Evolutionary conservation across 2,888 invertebrate genomes (phyloP), one percentile per base, ranked within the genome.

Genomic region (Scaeva pyrastri): DNA sequence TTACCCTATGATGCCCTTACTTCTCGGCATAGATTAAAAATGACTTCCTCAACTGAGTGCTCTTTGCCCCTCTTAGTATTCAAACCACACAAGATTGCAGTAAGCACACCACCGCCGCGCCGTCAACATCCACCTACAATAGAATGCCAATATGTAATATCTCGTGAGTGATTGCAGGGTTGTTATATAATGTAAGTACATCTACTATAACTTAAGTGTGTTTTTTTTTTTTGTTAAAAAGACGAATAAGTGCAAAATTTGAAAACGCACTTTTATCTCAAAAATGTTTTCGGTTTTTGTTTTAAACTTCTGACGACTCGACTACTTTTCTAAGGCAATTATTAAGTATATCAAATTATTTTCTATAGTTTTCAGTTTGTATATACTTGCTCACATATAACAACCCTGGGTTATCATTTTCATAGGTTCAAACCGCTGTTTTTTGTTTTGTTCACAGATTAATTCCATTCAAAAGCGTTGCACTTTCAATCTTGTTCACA

Each of bases 1-100:
- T 58, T 72, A 66, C 78, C 72, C 66, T 79, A 19, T 73, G 48
- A 19, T 73, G 48, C 72, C 72, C 72, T 66, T 45, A 36, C 55
- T 26, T 55, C 16, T 12, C 23, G 14, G 8, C 31, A 31, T 31
- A 19, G 12, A 48, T 12, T 12, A 48, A 48, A 66, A 48, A 16
- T 48, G 1, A 48, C 31, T 66, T 66, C 66, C 66, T 66, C 66
- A 48, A 66, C 31, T 36, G 19, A 31, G 31, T 45, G 19, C 19
- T 12, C 31, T 31, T 4, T 45, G 16, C 23, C 11, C 19, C 16
- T 26, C 64, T 64, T 26, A 12, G 26, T 45, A 45, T 45, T 19
- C 66, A 66, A 48, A 31, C 19, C 48, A 62, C 23, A 10, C 11
- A 11, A 62, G 36, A 60, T 60, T 41, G 41, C 41, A 41, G 41